Conservation (phyloP, 2,888 invertebrate genomes). For the Meteorus colon region DNA sequence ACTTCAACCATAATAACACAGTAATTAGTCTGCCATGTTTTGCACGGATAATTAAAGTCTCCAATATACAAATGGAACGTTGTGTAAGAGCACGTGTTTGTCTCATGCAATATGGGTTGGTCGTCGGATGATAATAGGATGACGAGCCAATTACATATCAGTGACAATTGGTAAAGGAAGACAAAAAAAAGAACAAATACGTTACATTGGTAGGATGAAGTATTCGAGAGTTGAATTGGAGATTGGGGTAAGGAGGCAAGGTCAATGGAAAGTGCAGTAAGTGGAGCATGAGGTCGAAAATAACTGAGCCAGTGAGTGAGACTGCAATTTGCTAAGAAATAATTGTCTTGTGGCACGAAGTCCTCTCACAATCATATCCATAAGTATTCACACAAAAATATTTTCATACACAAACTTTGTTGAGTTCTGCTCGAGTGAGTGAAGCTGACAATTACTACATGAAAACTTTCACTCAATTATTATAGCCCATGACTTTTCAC, state of each 20-base stretch:
- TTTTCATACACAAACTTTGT: background rate
- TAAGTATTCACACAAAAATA: background rate
- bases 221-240: background rate
- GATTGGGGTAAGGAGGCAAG: background rate
- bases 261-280: slow-evolving; percentile 28
- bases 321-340: slow-evolving; percentile 1
- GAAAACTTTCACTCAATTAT: background rate
- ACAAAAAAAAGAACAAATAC: background rate
- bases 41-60: slow-evolving; percentile 46
- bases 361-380: background rate
- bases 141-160: background rate
- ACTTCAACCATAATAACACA: slow-evolving; percentile 40
- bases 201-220: background rate
- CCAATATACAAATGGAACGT: slow-evolving; percentile 40
- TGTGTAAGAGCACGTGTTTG: background rate
- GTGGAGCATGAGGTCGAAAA: slow-evolving; percentile 23
- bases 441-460: background rate
- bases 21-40: slow-evolving; percentile 47
- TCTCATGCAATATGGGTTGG: background rate
- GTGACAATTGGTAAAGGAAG: background rate
- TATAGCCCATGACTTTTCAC: background rate
- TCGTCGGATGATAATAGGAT: background rate
- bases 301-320: slow-evolving; percentile 16
- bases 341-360: slow-evolving; percentile 11
- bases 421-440: background rate